Evolutionary conservation across 1,140 invertebrate genomes (phyloP), one percentile per base, ranked within the genome.

Genomic region (Trichonephila clavata): DNA sequence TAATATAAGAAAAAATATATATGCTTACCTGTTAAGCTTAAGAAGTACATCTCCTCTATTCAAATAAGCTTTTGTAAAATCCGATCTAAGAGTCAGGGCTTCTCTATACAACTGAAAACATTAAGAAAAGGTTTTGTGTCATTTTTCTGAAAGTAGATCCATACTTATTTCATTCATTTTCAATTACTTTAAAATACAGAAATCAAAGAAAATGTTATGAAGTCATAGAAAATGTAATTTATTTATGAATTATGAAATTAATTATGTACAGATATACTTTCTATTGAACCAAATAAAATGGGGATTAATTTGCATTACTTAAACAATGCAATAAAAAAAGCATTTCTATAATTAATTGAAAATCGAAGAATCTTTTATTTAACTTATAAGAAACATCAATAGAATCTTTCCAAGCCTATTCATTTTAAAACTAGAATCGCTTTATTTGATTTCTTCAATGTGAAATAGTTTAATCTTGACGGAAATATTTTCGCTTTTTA

Each of bases 61-160:
- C 65, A 96, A 95, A 90, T 96, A 96, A 13, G 96, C 96, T 89
- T 96, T 95, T 0, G 95, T 95, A 94, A 95, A 96, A 94, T 96
- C 96, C 20, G 95, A 92, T 92, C 96, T 95, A 95, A 96, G 96
- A 27, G 95, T 95, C 32, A 96, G 95, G 2, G 96, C 96, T 86
- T 95, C 95, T 93, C 95, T 95, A 68, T 96, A 95, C 39, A 96
- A 89, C 96, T 96, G 92, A 57, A 94, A 92, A 83, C 24, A 71
- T 59, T 59, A 24, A 50, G 50, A 50, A 50, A 50, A 2, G 0
- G 10, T 50, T 50, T 50, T 50, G 50, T 50, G 50, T 50, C 50
- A 50, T 50, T 50, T 50, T 50, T 50, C 50, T 50, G 50, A 50
- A 50, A 10, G 50, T 10, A 50, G 43, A 50, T 6, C 6, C 43